A percentile compares a stretch with the other conserved stretches of the same genome.
phyloP scores from a whole-genome alignment of 2,113 vertebrate species.

The Corythaeola cristata region DNA sequence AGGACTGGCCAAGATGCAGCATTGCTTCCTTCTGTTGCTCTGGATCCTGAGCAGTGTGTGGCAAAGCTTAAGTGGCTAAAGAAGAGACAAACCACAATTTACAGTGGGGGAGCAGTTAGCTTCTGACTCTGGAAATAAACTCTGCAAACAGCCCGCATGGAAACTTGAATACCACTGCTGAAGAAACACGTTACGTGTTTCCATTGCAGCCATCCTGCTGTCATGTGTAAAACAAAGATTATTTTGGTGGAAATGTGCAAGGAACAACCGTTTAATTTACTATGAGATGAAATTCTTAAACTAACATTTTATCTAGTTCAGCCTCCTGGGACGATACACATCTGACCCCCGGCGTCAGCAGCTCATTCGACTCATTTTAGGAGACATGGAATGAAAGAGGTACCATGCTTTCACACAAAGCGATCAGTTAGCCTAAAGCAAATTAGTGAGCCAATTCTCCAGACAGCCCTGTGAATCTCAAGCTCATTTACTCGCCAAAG shows the following conservation, averaged over 20 bases:
- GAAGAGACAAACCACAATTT: constrained; percentile 10
- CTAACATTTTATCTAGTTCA: constrained; percentile 31
- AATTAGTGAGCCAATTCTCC: neutral
- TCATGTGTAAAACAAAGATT: constrained; percentile 6
- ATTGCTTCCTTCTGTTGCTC: neutral
- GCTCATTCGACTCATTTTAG: neutral
- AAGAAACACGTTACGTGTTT: neutral
- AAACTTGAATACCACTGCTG: neutral
- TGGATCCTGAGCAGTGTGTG: neutral
- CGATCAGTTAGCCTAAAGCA: neutral
- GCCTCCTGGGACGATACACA: neutral
- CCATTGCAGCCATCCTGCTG: neutral
- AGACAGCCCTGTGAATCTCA: neutral
- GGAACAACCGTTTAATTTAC: constrained; percentile 19
- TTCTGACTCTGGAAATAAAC: neutral
- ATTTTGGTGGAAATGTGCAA: neutral
- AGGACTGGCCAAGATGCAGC: neutral
- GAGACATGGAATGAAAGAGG: neutral
- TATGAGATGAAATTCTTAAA: constrained; percentile 52
- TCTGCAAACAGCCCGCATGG: neutral
- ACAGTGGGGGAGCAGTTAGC: neutral
- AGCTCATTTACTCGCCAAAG: constrained; percentile 3
- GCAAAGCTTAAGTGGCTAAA: neutral
- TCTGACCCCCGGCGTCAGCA: neutral
- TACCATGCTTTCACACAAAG: neutral